Base-by-base conservation (phyloP, 2,113 vertebrate genomes). In the Emydura subglobosa region DNA sequence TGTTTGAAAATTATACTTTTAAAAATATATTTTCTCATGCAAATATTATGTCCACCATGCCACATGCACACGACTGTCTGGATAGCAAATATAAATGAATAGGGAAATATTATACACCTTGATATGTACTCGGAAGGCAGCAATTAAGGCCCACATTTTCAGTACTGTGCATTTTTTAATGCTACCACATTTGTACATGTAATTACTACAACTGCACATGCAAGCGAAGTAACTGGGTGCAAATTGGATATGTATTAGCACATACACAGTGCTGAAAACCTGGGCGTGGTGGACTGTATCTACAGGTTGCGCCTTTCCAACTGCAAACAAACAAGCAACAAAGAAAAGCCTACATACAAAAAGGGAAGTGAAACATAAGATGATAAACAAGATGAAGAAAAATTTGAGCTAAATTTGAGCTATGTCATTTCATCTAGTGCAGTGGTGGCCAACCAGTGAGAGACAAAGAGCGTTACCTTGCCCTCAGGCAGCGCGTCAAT, bases 371-470 rank as follows among this genome's bases (percentile, higher is more conserved):
- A 82, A 82, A 82, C 2, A 90, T 87, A 88, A 93, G 90, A 92
- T 82, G 2, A 78, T 79, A 68, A 76, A 76, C 22, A 76, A 76
- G 24, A 76, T 80, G 89, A 92, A 93, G 16, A 72, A 5, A 51
- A 57, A 57, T 39, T 42, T 57, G 2, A 50, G 8, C 87, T 89
- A 93, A 57, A 57, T 39, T 42, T 57, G 2, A 50, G 8, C 87
- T 89, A 93, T 50, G 27, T 92, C 31, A 79, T 94, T 95, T 95
- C 5, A 86, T 79, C 68, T 21, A 10, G 54, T 87, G 49, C 80
- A 59, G 39, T 3, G 39, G 39, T 39, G 39, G 39, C 39, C 39
- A 39, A 39, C 39, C 39, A 39, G 39, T 39, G 39, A 39, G 39
- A 39, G 39, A 39, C 39, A 39, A 39, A 39, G 39, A 39, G 39